Evolutionary conservation across 2,888 invertebrate species (phyloP).

Genomic region (Cremastinae sp.): DNA sequence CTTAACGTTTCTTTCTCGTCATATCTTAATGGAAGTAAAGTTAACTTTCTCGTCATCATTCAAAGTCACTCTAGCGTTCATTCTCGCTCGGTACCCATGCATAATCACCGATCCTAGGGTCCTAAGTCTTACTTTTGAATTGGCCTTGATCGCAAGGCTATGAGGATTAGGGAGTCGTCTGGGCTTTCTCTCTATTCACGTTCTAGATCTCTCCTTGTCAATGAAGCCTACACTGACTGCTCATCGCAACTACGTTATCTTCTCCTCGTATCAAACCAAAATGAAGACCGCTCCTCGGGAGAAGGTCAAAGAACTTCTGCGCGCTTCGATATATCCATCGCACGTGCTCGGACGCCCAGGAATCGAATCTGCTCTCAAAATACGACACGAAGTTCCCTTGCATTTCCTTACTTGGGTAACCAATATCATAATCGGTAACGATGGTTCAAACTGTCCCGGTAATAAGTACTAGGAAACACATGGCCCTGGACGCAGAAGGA

Average conservation of each 20-base stretch:
- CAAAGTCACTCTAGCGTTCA: slow-evolving; percentile 32
- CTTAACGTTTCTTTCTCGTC: slow-evolving; percentile 26
- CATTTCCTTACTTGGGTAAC: slow-evolving; percentile 13
- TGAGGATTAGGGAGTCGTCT: background rate
- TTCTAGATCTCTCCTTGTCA: background rate
- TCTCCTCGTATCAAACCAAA: background rate
- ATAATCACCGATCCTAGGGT: slow-evolving; percentile 45
- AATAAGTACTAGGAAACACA: background rate
- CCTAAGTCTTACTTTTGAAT: no score
- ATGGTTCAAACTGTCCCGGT: slow-evolving; percentile 9
- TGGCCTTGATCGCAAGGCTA: no score
- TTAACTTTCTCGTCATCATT: slow-evolving; percentile 11
- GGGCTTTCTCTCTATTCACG: no score
- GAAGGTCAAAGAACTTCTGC: slow-evolving; percentile 46
- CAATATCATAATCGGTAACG: slow-evolving; percentile 42
- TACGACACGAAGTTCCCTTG: slow-evolving; percentile 23
- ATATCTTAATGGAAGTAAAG: slow-evolving; percentile 17
- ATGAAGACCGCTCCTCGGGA: slow-evolving; percentile 19
- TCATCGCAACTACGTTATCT: background rate
- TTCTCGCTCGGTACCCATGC: slow-evolving; percentile 57
- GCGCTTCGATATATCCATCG: slow-evolving; percentile 1
- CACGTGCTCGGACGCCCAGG: slow-evolving; percentile 42
- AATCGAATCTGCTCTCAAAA: background rate
- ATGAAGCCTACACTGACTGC: slow-evolving; percentile 1
- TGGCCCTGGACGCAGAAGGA: background rate